Percentiles rank a stretch among this genome's conserved stretches.
These are phyloP conservation scores for Phortica okadai DNA, from an alignment of 2,888 invertebrate species.

Conservation along the genomic window DNA sequence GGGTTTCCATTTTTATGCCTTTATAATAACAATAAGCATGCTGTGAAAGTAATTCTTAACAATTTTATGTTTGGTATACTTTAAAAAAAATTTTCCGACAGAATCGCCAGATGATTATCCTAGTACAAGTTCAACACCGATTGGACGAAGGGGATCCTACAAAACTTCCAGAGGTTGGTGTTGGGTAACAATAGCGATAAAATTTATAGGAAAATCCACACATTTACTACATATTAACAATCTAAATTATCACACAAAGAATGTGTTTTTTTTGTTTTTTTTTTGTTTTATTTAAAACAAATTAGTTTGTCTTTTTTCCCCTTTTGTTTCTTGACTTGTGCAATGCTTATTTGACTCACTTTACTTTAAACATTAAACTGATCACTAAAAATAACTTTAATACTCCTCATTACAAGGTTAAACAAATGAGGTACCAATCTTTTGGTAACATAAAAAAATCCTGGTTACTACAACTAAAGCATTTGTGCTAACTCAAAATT, in stretches of 20 bases:
- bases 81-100: slow-evolving; percentile 59
- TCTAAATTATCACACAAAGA: slow-evolving; percentile 33
- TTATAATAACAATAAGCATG: slow-evolving; percentile 8
- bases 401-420: neutral
- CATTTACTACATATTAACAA: neutral
- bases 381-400: too few species aligned
- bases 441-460: neutral
- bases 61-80: neutral
- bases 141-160: slow-evolving; percentile 90
- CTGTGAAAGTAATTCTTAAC: slow-evolving; percentile 26
- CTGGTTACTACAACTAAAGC: neutral
- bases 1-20: neutral
- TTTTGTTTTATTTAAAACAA: slow-evolving; percentile 37
- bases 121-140: slow-evolving; percentile 80
- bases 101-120: slow-evolving; percentile 77
- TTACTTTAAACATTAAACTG: too few species aligned
- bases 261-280: slow-evolving; percentile 47
- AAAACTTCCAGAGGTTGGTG: slow-evolving; percentile 90
- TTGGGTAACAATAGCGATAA: slow-evolving; percentile 56
- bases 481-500: too few species aligned
- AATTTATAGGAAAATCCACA: slow-evolving; percentile 1
- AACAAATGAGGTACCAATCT: neutral
- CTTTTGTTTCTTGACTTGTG: neutral
- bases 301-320: neutral
- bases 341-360: neutral